These are phyloP conservation scores for Phenganax stokvisi DNA, from an alignment of 92 coral and sea anemone genomes.

Conservation along the genomic window DNA sequence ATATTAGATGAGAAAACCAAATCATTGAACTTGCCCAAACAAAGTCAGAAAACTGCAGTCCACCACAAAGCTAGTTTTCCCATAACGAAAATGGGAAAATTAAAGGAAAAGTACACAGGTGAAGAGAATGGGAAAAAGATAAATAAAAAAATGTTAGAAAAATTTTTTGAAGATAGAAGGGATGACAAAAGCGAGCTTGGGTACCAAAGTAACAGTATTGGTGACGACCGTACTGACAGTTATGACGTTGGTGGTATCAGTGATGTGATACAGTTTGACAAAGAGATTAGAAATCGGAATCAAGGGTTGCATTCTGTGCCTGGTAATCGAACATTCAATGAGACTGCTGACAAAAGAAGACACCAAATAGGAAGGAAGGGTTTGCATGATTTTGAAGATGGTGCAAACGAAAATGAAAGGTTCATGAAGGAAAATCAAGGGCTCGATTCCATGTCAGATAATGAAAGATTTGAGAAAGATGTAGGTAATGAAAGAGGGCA, in stretches of 20 bases:
- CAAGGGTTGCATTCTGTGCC: not conserved
- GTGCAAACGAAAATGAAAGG: not conserved
- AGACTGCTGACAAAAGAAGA: not conserved
- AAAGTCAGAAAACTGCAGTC: not conserved
- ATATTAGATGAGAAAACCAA: conserved; percentile 19
- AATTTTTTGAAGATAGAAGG: not conserved
- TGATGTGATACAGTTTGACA: not conserved
- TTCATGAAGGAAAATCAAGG: not conserved
- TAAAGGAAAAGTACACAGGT: not conserved
- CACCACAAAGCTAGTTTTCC: not conserved
- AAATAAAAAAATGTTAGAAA: conserved; percentile 9
- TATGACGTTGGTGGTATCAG: not conserved
- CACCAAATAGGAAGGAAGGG: not conserved
- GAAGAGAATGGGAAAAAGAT: not conserved
- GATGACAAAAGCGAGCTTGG: not conserved
- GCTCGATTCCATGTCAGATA: too few species aligned
- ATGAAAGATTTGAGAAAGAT: too few species aligned
- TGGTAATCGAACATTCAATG: not conserved
- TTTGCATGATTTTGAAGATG: not conserved
- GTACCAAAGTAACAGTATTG: not conserved
- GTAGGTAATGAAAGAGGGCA: too few species aligned
- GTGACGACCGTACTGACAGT: not conserved
- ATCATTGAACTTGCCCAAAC: not conserved
- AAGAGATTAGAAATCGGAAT: not conserved
- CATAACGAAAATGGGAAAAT: not conserved